Conservation (phyloP, 2,888 invertebrate species). For the Drosophila infuscata region DNA sequence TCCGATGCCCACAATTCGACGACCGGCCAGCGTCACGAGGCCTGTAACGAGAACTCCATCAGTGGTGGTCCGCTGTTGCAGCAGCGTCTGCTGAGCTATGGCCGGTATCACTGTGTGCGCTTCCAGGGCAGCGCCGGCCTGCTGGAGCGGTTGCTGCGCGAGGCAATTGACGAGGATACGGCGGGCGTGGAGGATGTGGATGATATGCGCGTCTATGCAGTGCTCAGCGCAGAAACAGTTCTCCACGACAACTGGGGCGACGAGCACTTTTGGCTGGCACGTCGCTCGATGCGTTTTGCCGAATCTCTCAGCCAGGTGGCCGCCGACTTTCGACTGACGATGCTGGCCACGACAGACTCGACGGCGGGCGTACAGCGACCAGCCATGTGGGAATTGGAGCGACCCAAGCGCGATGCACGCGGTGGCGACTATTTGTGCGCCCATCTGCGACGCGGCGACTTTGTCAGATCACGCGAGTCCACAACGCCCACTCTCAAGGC, state of each 20-base stretch:
- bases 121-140: conserved; percentile 92
- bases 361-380: conserved; percentile 87
- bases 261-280: conserved; percentile 92
- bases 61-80: conserved; percentile 88
- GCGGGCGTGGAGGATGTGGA: conserved; percentile 52
- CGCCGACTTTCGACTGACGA: conserved; percentile 87
- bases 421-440: conserved; percentile 92
- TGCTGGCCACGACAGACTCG: conserved; percentile 87
- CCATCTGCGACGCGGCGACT: conserved; percentile 96
- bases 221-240: conserved; percentile 92
- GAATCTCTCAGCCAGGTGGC: conserved; percentile 89
- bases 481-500: conserved; percentile 92
- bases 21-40: conserved; percentile 19
- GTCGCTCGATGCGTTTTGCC: conserved; percentile 96
- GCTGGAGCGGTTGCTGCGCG: conserved; percentile 87
- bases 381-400: conserved; percentile 87
- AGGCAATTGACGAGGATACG: conserved; percentile 58
- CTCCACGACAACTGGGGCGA: conserved; percentile 95
- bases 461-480: conserved; percentile 89
- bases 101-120: conserved; percentile 89
- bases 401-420: conserved; percentile 86
- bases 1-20: conserved; percentile 86
- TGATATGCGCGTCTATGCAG: conserved; percentile 72
- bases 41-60: conserved; percentile 63
- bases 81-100: conserved; percentile 90